phyloP scores from a whole-genome alignment of 2,797 vertebrate genomes.

The Tauraco hartlaubi region DNA sequence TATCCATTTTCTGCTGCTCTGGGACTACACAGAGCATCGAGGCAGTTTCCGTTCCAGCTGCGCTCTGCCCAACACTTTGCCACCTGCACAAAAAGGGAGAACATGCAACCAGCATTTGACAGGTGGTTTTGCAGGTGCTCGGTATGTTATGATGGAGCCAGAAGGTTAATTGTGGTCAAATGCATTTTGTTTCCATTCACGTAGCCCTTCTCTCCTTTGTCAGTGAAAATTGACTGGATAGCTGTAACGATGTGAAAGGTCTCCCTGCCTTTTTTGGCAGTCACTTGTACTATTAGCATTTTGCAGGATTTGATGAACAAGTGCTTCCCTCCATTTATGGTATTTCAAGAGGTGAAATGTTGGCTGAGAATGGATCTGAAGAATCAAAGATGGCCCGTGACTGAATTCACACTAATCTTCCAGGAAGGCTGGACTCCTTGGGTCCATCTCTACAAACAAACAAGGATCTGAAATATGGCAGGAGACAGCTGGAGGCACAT shows the following conservation, averaged over 20 bases:
- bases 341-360: background rate
- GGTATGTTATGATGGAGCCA: accelerated
- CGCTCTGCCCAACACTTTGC: background rate
- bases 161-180: background rate
- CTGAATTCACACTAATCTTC: background rate
- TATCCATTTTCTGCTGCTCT: background rate
- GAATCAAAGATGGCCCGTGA: background rate
- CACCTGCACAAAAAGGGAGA: background rate
- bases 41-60: background rate
- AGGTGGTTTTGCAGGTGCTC: background rate
- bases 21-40: background rate
- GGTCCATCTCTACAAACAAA: background rate
- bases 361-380: background rate
- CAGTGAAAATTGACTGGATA: background rate
- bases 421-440: background rate
- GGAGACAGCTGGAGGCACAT: accelerated
- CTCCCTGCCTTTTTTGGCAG: background rate
- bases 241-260: background rate
- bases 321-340: background rate
- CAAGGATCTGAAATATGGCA: background rate
- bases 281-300: background rate
- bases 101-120: background rate
- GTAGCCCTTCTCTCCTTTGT: background rate
- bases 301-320: background rate
- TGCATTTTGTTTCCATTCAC: background rate